Evolutionary conservation across 2,888 invertebrate genomes (phyloP).

Genomic region (Hirtodrosophila alboralis): DNA sequence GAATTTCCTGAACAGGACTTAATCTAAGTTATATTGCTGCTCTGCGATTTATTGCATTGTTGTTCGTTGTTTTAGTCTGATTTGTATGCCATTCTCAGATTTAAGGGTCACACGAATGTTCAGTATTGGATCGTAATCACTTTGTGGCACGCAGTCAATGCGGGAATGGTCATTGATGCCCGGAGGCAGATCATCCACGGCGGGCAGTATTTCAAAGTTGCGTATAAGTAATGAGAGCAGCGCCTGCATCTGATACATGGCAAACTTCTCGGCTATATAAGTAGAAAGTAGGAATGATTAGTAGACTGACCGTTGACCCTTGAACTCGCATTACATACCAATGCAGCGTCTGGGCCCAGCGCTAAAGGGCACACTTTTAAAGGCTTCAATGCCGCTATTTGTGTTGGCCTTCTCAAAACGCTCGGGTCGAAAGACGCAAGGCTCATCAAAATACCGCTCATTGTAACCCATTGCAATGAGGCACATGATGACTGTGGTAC

Average conservation of each 20-base stretch:
- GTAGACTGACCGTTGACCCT: not conserved
- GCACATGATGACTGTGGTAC: slow-evolving; percentile 78
- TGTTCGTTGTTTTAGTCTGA: slow-evolving; percentile 78
- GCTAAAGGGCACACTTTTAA: slow-evolving; percentile 86
- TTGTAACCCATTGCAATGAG: slow-evolving; percentile 80
- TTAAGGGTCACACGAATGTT: slow-evolving; percentile 84
- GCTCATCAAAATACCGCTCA: slow-evolving; percentile 77
- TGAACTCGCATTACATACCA: slow-evolving; percentile 35
- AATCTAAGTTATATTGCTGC: not conserved
- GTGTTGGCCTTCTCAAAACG: slow-evolving; percentile 57
- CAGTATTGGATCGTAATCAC: slow-evolving; percentile 82
- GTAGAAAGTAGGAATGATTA: not conserved
- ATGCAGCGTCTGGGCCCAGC: slow-evolving; percentile 87
- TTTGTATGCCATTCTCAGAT: slow-evolving; percentile 84
- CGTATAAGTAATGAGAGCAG: slow-evolving; percentile 85
- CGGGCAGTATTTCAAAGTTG: slow-evolving; percentile 83
- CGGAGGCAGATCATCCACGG: slow-evolving; percentile 60
- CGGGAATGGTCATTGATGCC: slow-evolving; percentile 77
- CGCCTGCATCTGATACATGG: slow-evolving; percentile 85
- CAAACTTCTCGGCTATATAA: slow-evolving; percentile 84
- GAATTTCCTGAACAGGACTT: no score
- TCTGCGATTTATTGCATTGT: not conserved
- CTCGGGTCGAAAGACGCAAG: slow-evolving; percentile 84
- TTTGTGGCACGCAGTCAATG: slow-evolving; percentile 70
- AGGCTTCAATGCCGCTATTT: slow-evolving; percentile 80